Evolutionary conservation across 2,113 vertebrate genomes (phyloP).

Genomic region (Silurus asotus): DNA sequence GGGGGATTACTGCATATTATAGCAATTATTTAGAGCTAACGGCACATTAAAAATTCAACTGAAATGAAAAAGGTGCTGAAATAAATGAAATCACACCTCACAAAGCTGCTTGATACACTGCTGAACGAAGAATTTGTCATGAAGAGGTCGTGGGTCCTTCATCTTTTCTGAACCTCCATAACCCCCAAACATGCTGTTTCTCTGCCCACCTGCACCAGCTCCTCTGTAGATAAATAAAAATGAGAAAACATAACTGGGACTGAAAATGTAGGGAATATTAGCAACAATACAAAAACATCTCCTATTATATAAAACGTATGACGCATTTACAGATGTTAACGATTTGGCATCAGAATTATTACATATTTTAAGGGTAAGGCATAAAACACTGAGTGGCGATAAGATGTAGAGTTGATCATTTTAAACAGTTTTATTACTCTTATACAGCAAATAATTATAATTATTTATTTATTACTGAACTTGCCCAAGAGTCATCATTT

Average conservation of each 20-base stretch:
- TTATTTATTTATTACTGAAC: background rate
- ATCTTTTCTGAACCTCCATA: slow-evolving; percentile 90
- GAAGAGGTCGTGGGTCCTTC: slow-evolving; percentile 89
- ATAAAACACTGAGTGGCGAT: background rate
- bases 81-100: slow-evolving; percentile 73
- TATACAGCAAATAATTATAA: background rate
- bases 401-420: background rate
- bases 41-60: background rate
- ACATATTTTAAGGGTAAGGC: background rate
- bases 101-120: slow-evolving; percentile 90
- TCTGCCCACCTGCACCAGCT: slow-evolving; percentile 75
- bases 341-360: background rate
- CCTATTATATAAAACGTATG: background rate
- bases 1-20: too few species aligned
- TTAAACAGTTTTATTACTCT: background rate
- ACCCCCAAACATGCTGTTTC: slow-evolving; percentile 81
- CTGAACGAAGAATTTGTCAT: slow-evolving; percentile 91
- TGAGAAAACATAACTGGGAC: background rate
- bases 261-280: background rate
- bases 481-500: background rate
- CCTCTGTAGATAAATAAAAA: slow-evolving; percentile 63
- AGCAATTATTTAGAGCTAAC: background rate
- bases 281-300: background rate
- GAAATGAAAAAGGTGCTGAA: background rate
- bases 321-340: background rate